Base-by-base conservation (phyloP, 2,888 invertebrate species). In the Allolobophora icterica region DNA sequence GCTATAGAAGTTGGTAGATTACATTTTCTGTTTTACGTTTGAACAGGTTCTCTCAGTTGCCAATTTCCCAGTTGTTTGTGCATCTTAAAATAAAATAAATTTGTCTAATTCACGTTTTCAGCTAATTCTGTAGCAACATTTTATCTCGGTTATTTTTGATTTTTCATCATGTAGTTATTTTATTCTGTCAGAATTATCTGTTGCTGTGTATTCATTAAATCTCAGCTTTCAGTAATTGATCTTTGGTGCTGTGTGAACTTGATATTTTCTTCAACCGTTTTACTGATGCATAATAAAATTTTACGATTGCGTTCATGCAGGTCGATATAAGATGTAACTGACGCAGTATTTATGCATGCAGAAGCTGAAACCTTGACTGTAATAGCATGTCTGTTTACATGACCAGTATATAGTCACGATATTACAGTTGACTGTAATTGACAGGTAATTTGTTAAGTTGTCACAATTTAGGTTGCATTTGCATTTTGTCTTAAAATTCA, bases 401-500 rank as follows among this genome's bases (percentile, higher is more conserved):
- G 71, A n/a, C 71, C 30, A 71, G 71, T 2, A n/a, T 6, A n/a
- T 13, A 21, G 3, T 21, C 21, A 17, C 30, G 17, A 24, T n/a
- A n/a, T n/a, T n/a, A 71, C n/a, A n/a, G 30, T 30, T 71, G 71
- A 71, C n/a, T 71, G 71, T 71, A 30, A 71, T n/a, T n/a, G 71
- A n/a, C 52, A 71, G 71, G 71, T 71, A 71, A 3, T 71, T 71
- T 71, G 71, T 71, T 71, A 71, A 71, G 71, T 71, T n/a, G 30
- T n/a, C 71, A 71, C 71, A 71, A n/a, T 5, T 30, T 71, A 71
- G n/a, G 30, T 71, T 71, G 71, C 71, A 71, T 71, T 11, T 71
- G 71, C 71, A 71, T 71, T 71, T 71, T 71, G 71, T 71, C 71
- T 71, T 71, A 71, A 71, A 71, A 71, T 71, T 71, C 71, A 71